phyloP scores from a whole-genome alignment of 1,140 invertebrate genomes.

The Geopemphigus sp. region DNA sequence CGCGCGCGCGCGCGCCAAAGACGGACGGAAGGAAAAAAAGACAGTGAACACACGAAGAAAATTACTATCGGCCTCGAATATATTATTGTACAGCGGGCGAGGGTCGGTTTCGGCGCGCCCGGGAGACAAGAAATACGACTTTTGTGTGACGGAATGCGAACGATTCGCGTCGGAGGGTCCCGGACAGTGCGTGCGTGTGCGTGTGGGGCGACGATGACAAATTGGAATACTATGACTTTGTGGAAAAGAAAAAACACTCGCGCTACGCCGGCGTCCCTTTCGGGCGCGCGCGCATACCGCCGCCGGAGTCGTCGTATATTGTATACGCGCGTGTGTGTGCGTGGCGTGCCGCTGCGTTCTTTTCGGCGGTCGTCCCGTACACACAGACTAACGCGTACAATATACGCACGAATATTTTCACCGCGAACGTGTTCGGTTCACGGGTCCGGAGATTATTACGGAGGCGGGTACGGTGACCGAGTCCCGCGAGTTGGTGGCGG shows the following conservation, averaged over 20 bases:
- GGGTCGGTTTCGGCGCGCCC: no score
- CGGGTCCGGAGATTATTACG: not conserved
- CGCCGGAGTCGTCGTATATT: no score
- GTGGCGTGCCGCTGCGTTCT: not conserved
- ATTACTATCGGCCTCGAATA: constrained; percentile 23
- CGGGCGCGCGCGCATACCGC: no score
- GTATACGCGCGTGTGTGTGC: not conserved
- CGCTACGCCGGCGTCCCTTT: no score
- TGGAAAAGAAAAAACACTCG: constrained; percentile 21
- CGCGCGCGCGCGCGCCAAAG: not conserved
- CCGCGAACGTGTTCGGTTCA: constrained; percentile 6
- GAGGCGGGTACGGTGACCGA: not conserved
- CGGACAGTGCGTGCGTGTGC: not conserved
- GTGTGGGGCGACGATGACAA: constrained; percentile 10
- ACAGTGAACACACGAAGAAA: not conserved
- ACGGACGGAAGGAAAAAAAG: not conserved
- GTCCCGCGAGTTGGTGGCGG: no score
- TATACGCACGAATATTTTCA: not conserved
- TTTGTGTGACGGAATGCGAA: constrained; percentile 47
- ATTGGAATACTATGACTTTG: constrained; percentile 45
- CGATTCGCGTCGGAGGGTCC: not conserved
- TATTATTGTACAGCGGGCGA: not conserved
- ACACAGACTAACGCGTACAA: no score
- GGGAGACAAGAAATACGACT: constrained; percentile 38
- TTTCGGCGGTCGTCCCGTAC: not conserved